Evolutionary conservation across 37 sponge, comb jelly and placozoan genomes (phyloP), one percentile per base, ranked within the genome.

Genomic region (Aphrocallistes beatrix): DNA sequence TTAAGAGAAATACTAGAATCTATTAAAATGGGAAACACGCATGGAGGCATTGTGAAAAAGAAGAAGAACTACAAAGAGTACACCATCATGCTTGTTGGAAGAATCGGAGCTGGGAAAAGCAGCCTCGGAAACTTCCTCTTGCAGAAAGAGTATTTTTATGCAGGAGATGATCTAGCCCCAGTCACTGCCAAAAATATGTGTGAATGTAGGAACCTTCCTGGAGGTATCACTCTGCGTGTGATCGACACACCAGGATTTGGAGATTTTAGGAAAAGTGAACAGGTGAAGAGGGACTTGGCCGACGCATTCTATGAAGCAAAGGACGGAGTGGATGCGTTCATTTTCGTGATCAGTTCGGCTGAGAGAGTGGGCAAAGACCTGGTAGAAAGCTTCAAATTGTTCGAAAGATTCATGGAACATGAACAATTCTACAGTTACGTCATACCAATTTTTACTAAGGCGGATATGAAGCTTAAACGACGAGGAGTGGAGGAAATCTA

Each of bases 221-320:
- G 94, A 36, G 96, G 96, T 16, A 92, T 91, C 37, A 90, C 92
- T 10, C 88, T 96, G 37, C 90, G 92, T 47, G 19, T 96, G 51
- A 92, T 96, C 6, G 96, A 94, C 38, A 60, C 75, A 32, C 75
- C 75, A 19, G 75, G 75, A 13, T 60, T 60, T 60, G 75, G 75
- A 60, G 75, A 60, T 30, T 60, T 60, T 13, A 60, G 75, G 34
- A 13, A 28, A 6, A 60, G 75, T 28, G 21, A 60, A 60, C 28
- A 60, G n/a, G 75, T 60, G 32, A 60, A 60, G 21, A 60, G 34
- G 21, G 75, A 60, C 75, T 28, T 60, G 34, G 75, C 75, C 3
- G 75, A 60, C 25, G 75, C 75, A 25, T 60, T 60, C 75, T 60
- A 19, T 13, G 32, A 60, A 60, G 75, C 75, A 32, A 60, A 60